Percentiles rank a stretch among this genome's conserved stretches.
Evolutionary conservation across 2,888 invertebrate genomes (phyloP).

Genomic region (Nomada ruficornis): DNA sequence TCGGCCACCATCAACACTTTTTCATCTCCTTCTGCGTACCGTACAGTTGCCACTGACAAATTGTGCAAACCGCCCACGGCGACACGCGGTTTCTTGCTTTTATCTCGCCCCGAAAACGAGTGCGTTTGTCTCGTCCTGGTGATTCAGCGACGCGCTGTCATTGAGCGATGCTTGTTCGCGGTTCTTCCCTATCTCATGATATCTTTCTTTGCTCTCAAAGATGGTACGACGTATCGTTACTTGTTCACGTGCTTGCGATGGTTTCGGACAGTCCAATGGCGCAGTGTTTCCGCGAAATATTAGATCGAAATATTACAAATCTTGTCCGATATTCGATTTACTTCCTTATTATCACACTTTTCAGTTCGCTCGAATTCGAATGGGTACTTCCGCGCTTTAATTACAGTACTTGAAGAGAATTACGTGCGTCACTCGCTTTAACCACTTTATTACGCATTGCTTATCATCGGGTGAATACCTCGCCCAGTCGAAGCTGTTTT

Average conservation of each 20-base stretch:
- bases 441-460: constrained; percentile 28
- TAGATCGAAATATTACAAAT: no score
- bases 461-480: constrained; percentile 35
- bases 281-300: no score
- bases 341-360: neutral
- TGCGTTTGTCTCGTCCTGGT: constrained; percentile 14
- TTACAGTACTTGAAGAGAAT: constrained; percentile 15
- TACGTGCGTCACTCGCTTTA: constrained; percentile 20
- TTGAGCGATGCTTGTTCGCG: neutral
- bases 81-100: constrained; percentile 28
- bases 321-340: no score
- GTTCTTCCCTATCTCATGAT: neutral
- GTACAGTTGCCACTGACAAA: constrained; percentile 49
- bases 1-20: constrained; percentile 3
- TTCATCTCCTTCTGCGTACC: constrained; percentile 3
- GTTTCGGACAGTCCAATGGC: no score
- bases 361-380: neutral
- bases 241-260: no score
- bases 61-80: constrained; percentile 54
- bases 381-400: constrained; percentile 14
- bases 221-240: neutral
- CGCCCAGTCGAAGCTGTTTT: constrained; percentile 5
- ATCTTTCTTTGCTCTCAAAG: neutral
- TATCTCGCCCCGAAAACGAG: constrained; percentile 20
- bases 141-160: constrained; percentile 13